Evolutionary conservation across 2,797 vertebrate genomes (phyloP).

Genomic region (Trachops cirrhosus): DNA sequence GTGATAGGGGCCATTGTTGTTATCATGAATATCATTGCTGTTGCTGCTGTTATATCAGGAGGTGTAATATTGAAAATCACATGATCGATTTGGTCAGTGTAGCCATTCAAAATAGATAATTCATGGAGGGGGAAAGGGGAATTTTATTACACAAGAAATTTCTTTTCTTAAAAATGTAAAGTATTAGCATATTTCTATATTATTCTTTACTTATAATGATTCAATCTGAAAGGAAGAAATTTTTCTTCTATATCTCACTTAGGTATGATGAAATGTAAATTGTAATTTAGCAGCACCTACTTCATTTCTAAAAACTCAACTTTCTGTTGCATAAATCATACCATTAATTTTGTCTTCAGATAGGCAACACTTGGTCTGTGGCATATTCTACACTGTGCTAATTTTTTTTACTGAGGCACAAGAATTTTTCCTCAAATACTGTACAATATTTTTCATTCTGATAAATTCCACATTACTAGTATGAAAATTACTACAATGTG

Average conservation of each 20-base stretch:
- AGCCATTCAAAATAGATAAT: background rate
- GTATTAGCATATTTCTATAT: background rate
- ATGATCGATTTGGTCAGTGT: background rate
- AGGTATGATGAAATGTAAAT: background rate
- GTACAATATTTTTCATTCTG: background rate
- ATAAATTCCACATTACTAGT: background rate
- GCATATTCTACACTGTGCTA: background rate
- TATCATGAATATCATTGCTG: background rate
- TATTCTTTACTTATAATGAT: background rate
- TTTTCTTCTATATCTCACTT: background rate
- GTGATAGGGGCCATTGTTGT: background rate
- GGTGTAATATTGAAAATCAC: background rate
- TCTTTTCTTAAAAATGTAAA: background rate
- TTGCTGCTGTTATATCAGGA: background rate
- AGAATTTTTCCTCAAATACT: background rate
- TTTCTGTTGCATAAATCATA: background rate
- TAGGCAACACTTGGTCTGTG: background rate
- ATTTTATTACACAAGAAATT: background rate
- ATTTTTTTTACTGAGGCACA: background rate
- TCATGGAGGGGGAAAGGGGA: no score
- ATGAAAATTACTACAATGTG: background rate
- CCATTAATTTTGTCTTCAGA: background rate
- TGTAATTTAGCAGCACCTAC: background rate
- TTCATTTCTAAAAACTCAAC: background rate
- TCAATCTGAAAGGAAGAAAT: background rate